A percentile compares a stretch with the other conserved stretches of the same genome.
Conservation (phyloP, 1,140 invertebrate genomes). For the Drosophila repleta region DNA sequence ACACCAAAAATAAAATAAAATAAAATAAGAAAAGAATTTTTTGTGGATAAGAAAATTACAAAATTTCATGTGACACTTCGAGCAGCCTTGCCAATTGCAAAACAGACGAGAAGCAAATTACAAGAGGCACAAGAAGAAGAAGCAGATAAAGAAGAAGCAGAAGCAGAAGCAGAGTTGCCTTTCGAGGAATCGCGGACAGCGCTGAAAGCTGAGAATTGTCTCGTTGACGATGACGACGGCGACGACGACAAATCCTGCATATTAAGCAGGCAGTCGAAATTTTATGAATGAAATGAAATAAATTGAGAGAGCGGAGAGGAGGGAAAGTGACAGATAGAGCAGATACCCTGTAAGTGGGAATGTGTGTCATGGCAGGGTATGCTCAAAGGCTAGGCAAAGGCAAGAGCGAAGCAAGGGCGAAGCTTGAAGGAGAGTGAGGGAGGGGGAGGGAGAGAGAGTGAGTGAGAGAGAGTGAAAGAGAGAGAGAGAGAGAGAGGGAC, state of each 20-base stretch:
- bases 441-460: not conserved
- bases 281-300: constrained; percentile 39
- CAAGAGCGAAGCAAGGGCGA: too few relatives aligned
- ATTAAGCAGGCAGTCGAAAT: constrained; percentile 10
- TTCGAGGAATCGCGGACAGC: constrained; percentile 17
- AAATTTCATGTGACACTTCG: constrained; percentile 79
- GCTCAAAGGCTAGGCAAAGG: too few relatives aligned
- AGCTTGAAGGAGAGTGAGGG: not conserved
- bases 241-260: constrained; percentile 15
- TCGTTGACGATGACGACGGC: too few relatives aligned
- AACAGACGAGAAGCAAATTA: not conserved
- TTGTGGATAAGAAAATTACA: constrained; percentile 71
- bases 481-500: not conserved
- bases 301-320: not conserved
- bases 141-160: not conserved
- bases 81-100: constrained; percentile 17
- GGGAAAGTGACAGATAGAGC: not conserved
- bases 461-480: not conserved
- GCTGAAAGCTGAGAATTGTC: constrained; percentile 7
- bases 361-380: not conserved
- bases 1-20: constrained; percentile 12
- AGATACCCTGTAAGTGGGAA: not conserved
- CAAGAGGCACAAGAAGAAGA: not conserved
- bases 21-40: not conserved
- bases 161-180: constrained; percentile 15